Evolutionary conservation across 2,888 invertebrate species (phyloP), one percentile per base, ranked within the genome.

Genomic region (Ypsolopha scabrella): DNA sequence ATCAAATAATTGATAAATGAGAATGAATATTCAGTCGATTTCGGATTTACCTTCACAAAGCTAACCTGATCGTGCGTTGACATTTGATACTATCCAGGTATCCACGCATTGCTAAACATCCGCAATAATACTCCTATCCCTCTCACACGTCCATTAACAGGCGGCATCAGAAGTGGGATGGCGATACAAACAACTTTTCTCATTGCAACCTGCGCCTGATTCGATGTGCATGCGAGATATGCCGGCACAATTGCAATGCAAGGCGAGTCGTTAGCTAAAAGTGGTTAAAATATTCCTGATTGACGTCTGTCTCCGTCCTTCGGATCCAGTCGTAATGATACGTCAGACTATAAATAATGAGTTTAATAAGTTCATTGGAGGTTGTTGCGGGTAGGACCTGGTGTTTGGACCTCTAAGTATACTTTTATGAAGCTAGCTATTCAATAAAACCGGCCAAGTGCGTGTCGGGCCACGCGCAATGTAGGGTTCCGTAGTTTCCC

Each of bases 201-300:
- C 43, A 43, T 7, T 43, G 43, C 43, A 13, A 24, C 43, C 9
- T 8, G 43, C 43, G 8, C 43, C 9, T 13, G 43, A 43, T 43
- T 9, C 43, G 43, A 43, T 43, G 43, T 24, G 43, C 24, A 13
- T 14, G 13, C 43, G 43, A 43, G 43, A 43, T 43, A 43, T 43
- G 24, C 34, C 33, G 10, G 45, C 47, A 10, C 47, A 47, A n/a
- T 47, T 11, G 14, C 1, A 36, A 47, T 47, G 47, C 47, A 14
- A 7, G 14, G 3, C 47, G 35, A 13, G 13, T 47, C 47, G 36
- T 36, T 37, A 47, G 47, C 47, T 47, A 47, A 47, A 47, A n/a
- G 47, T 14, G 37, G 37, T 14, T 47, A 47, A 47, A 47, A 47
- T 47, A 47, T 47, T 47, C 47, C 47, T 47, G 47, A 47, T 47